phyloP scores from a whole-genome alignment of 2,797 vertebrate genomes.

The Thunnus albacares region DNA sequence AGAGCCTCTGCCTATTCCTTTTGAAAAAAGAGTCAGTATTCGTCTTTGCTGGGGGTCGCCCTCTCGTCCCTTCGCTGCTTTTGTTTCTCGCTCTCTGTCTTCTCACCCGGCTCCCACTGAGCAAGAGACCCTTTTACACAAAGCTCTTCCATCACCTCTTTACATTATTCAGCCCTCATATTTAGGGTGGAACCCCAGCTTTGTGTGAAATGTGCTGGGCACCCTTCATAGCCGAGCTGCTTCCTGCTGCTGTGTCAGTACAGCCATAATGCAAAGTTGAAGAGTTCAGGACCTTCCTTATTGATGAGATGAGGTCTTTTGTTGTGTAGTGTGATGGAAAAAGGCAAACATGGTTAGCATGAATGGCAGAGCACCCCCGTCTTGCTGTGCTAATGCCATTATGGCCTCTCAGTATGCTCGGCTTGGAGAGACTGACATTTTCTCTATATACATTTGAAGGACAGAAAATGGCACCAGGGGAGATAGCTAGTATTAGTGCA shows the following conservation, averaged over 20 bases:
- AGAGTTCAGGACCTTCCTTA: slow-evolving; percentile 84
- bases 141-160: slow-evolving; percentile 75
- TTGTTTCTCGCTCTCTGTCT: slow-evolving; percentile 70
- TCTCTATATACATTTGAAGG: slow-evolving; percentile 81
- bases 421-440: slow-evolving; percentile 78
- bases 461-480: slow-evolving; percentile 77
- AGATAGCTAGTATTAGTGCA: slow-evolving; percentile 74
- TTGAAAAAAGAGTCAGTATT: slow-evolving; percentile 52
- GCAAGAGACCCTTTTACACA: slow-evolving; percentile 71
- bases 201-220: slow-evolving; percentile 66
- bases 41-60: slow-evolving; percentile 42
- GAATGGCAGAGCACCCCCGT: slow-evolving; percentile 74
- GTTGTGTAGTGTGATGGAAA: slow-evolving; percentile 77
- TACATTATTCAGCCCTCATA: slow-evolving; percentile 80
- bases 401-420: slow-evolving; percentile 72
- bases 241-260: slow-evolving; percentile 76
- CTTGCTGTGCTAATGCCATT: slow-evolving; percentile 83
- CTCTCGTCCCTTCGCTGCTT: slow-evolving; percentile 58
- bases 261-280: slow-evolving; percentile 81
- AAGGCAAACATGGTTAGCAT: slow-evolving; percentile 81
- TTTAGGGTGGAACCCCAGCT: slow-evolving; percentile 70
- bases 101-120: slow-evolving; percentile 56
- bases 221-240: slow-evolving; percentile 60
- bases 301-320: slow-evolving; percentile 77
- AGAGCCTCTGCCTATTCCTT: slow-evolving; percentile 56